Evolutionary conservation across 2,797 vertebrate genomes (phyloP).

Genomic region (Hylomyscus alleni): DNA sequence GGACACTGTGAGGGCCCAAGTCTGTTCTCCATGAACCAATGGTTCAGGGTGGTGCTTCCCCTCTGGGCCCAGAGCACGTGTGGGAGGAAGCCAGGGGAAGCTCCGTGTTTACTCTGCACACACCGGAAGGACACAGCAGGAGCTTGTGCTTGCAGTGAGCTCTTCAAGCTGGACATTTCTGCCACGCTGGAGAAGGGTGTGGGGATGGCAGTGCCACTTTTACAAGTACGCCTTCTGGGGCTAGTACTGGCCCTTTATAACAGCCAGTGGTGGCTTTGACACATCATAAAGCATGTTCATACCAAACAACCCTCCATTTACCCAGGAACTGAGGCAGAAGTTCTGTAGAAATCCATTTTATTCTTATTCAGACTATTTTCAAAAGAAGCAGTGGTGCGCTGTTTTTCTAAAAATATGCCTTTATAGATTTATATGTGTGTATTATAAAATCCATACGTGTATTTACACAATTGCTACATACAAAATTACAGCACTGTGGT

Average conservation of each 20-base stretch:
- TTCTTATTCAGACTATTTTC: constrained; percentile 91
- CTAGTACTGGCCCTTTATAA: background rate
- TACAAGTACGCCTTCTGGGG: background rate
- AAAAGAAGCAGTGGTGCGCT: constrained; percentile 89
- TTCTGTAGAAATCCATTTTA: constrained; percentile 89
- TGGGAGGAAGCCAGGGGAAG: background rate
- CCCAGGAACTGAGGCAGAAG: constrained; percentile 71
- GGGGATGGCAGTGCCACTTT: background rate
- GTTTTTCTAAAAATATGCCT: constrained; percentile 93
- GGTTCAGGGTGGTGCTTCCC: constrained; percentile 58
- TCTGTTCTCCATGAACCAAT: background rate
- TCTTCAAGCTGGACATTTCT: background rate
- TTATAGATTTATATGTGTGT: constrained; percentile 91
- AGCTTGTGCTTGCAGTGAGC: background rate
- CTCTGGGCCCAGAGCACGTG: background rate
- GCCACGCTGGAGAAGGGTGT: background rate
- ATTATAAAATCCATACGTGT: constrained; percentile 91
- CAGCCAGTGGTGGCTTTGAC: background rate
- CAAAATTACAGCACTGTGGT: constrained; percentile 91
- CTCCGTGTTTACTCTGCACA: background rate
- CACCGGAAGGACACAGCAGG: background rate
- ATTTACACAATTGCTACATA: constrained; percentile 91
- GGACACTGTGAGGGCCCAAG: background rate
- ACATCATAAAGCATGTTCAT: background rate
- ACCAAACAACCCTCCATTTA: background rate